These are phyloP conservation scores for Psittacula echo DNA, from an alignment of 2,797 vertebrate species.

Conservation along the genomic window DNA sequence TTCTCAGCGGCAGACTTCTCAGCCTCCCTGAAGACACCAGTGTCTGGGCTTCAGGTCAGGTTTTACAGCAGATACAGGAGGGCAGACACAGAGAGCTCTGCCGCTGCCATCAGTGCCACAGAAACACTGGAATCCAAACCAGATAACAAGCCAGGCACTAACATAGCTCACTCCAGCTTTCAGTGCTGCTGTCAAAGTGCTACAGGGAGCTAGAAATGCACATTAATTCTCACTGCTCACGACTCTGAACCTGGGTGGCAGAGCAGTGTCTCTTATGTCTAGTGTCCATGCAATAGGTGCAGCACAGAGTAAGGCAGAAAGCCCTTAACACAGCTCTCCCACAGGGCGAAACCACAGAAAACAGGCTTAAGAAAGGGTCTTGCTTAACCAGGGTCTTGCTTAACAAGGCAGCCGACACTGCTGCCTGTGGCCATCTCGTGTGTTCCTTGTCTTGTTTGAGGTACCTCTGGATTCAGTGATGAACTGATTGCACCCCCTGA, in stretches of 20 bases:
- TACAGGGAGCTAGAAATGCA: neutral
- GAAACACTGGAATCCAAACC: neutral
- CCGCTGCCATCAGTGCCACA: neutral
- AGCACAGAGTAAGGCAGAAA: neutral
- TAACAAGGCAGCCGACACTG: neutral
- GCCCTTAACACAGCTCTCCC: neutral
- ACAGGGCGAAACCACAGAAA: neutral
- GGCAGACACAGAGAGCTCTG: accelerated
- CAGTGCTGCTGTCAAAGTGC: neutral
- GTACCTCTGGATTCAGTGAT: neutral
- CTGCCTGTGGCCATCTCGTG: accelerated
- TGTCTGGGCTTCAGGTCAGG: neutral
- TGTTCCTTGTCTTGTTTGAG: accelerated
- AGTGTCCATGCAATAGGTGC: neutral
- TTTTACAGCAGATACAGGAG: neutral
- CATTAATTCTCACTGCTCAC: no score
- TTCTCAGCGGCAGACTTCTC: neutral
- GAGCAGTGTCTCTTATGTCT: neutral
- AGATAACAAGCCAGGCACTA: neutral
- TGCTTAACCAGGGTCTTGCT: neutral
- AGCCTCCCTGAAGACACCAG: neutral
- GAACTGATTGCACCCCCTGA: neutral
- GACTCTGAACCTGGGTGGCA: accelerated
- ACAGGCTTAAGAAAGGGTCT: neutral
- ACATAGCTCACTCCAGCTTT: accelerated